A percentile compares a stretch with the other conserved stretches of the same genome.
phyloP scores from a whole-genome alignment of 2,888 invertebrate genomes.

The Bimastos eiseni region DNA sequence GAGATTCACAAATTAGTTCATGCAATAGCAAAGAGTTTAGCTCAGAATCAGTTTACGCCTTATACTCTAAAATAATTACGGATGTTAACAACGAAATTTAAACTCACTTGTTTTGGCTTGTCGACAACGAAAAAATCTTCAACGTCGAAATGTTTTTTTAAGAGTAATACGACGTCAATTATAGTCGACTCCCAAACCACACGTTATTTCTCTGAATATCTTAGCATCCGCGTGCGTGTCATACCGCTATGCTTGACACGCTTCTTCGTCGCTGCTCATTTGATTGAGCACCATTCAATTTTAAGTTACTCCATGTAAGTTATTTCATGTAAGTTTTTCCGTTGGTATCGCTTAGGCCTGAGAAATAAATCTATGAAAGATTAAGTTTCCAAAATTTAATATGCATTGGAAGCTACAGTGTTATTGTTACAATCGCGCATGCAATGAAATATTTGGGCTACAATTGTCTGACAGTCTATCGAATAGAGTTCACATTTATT shows the following conservation, averaged over 20 bases:
- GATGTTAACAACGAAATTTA: background rate
- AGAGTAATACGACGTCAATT: background rate
- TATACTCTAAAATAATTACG: background rate
- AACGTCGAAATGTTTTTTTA: background rate
- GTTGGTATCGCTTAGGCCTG: background rate
- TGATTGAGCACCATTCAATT: background rate
- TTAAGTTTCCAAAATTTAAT: background rate
- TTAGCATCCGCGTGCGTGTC: background rate
- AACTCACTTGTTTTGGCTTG: background rate
- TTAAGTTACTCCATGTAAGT: too few species aligned
- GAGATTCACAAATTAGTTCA: background rate
- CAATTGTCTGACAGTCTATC: too few species aligned
- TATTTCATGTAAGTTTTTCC: background rate
- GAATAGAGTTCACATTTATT: background rate
- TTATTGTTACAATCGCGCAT: background rate
- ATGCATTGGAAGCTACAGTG: too few species aligned
- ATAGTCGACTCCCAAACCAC: too few species aligned
- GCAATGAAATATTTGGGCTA: background rate
- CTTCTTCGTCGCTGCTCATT: background rate
- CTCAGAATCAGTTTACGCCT: background rate
- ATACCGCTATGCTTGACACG: background rate
- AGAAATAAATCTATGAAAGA: background rate
- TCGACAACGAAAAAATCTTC: background rate
- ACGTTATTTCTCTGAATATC: too few species aligned
- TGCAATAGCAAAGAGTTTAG: background rate